Evolutionary conservation across 2,797 vertebrate genomes (phyloP).

Genomic region (Sebastes dallii): DNA sequence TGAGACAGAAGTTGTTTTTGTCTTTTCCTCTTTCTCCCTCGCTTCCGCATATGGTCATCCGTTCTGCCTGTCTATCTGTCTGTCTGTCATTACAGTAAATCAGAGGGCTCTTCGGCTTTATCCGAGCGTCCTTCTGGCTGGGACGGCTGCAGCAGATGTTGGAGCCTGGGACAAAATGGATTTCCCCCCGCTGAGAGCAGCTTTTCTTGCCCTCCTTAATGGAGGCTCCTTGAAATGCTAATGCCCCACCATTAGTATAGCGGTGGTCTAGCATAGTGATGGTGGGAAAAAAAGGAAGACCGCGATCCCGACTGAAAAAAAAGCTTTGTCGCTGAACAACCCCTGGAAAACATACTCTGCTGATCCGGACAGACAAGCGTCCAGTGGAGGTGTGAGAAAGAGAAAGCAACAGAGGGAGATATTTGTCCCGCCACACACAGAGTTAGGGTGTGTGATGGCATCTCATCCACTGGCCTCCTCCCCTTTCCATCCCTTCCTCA

Average conservation of each 20-base stretch:
- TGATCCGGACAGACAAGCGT: constrained; percentile 71
- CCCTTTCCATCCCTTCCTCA: constrained; percentile 32
- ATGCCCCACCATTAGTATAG: constrained; percentile 89
- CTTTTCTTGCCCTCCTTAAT: constrained; percentile 91
- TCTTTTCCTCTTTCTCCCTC: constrained; percentile 70
- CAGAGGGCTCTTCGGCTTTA: constrained; percentile 91
- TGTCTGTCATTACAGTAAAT: constrained; percentile 90
- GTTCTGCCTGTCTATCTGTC: constrained; percentile 75
- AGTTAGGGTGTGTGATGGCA: constrained; percentile 64
- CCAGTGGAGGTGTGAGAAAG: constrained; percentile 37
- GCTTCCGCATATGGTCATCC: constrained; percentile 77
- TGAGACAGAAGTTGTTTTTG: constrained; percentile 81
- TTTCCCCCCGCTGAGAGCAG: constrained; percentile 89
- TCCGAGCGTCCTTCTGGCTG: constrained; percentile 93
- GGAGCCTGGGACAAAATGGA: constrained; percentile 92
- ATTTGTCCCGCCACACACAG: constrained; percentile 56
- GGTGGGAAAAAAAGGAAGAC: constrained; percentile 80
- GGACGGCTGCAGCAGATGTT: constrained; percentile 96
- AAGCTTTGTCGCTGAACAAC: constrained; percentile 85
- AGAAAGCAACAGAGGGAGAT: constrained; percentile 35
- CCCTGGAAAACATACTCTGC: constrained; percentile 84
- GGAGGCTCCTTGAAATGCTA: constrained; percentile 97
- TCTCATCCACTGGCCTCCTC: constrained; percentile 42
- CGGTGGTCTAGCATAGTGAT: constrained; percentile 87
- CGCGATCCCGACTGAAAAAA: constrained; percentile 84